A percentile compares a stretch with the other conserved stretches of the same genome.
phyloP scores from a whole-genome alignment of 2,113 vertebrate genomes.

The Varanus komodoensis region DNA sequence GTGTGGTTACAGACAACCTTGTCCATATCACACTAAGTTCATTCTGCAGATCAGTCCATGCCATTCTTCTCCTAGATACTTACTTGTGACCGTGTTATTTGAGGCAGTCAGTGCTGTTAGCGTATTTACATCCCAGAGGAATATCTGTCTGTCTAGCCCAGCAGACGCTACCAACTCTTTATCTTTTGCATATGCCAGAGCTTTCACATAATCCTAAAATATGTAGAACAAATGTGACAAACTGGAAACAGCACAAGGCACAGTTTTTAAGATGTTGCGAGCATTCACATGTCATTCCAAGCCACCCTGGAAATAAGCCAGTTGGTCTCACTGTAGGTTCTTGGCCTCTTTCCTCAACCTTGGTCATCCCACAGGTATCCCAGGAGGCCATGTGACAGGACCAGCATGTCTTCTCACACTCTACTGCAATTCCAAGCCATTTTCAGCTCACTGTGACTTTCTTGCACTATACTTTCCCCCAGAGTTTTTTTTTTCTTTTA shows the following conservation, averaged over 20 bases:
- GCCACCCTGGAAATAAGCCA: no score
- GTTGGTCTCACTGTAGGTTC: no score
- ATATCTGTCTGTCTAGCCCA: constrained; percentile 97
- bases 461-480: no score
- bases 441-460: no score
- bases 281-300: no score
- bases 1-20: neutral
- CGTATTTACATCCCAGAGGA: constrained; percentile 99
- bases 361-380: no score
- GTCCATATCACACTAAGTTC: neutral
- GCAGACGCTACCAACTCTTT: constrained; percentile 98
- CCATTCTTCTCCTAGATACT: constrained; percentile 63
- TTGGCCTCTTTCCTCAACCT: no score
- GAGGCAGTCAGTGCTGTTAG: constrained; percentile 97
- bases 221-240: constrained; percentile 7
- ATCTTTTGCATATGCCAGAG: constrained; percentile 97
- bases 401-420: no score
- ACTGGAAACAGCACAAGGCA: neutral
- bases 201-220: constrained; percentile 95
- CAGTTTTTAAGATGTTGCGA: neutral
- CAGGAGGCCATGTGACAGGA: no score
- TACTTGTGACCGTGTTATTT: constrained; percentile 99
- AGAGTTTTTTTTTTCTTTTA: no score
- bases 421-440: no score
- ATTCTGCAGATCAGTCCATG: neutral